Conservation (phyloP, 2,888 invertebrate species). For the Diplolepis rosae region DNA sequence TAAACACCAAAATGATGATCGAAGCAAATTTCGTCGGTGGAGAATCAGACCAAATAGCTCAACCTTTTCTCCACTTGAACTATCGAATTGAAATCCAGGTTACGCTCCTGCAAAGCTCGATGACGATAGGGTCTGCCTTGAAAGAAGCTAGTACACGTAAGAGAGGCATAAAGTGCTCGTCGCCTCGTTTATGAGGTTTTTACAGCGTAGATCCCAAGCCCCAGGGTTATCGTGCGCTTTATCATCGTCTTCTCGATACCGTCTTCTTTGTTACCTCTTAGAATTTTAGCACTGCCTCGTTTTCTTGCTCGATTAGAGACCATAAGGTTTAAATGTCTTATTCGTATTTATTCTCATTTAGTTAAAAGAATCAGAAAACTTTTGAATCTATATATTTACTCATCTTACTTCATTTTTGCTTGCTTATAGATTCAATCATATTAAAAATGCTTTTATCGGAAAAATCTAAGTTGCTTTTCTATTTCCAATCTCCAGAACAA, state of each 20-base stretch:
- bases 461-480: too few species aligned
- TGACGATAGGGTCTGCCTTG: conserved; percentile 34
- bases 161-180: conserved; percentile 31
- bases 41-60: conserved; percentile 7
- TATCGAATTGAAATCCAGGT: conserved; percentile 16
- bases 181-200: conserved; percentile 37
- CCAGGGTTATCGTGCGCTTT: conserved; percentile 35
- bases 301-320: background rate
- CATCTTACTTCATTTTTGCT: too few species aligned
- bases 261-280: conserved; percentile 30
- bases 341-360: too few species aligned
- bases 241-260: conserved; percentile 38
- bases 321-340: background rate
- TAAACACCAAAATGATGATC: background rate
- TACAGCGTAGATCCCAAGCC: conserved; percentile 33
- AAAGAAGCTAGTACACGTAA: conserved; percentile 32
- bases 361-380: too few species aligned
- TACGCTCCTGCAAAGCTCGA: background rate
- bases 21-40: conserved; percentile 1
- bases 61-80: background rate
- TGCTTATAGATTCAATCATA: too few species aligned
- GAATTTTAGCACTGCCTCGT: conserved; percentile 15
- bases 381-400: too few species aligned
- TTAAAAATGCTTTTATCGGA: too few species aligned
- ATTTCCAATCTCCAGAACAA: too few species aligned